Conservation (phyloP, 2,888 invertebrate species). For the Diarsia mendica region DNA sequence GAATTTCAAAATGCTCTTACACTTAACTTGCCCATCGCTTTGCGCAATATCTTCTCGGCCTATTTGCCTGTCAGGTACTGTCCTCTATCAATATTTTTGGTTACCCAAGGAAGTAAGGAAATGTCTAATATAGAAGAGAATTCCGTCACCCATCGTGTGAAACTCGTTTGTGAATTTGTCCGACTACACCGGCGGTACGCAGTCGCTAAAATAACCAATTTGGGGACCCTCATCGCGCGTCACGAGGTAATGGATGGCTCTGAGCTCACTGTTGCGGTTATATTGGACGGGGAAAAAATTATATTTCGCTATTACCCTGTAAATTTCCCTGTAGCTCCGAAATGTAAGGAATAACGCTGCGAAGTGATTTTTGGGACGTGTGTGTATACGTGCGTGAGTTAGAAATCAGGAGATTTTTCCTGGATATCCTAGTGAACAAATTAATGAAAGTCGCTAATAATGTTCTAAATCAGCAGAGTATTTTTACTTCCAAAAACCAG, state of each 20-base stretch:
- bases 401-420: constrained; percentile 9
- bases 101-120: neutral
- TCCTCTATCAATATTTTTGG: neutral
- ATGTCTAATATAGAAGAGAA: constrained; percentile 37
- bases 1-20: neutral
- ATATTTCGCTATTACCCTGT: constrained; percentile 64
- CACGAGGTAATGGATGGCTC: constrained; percentile 77
- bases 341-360: constrained; percentile 45
- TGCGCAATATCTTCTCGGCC: neutral
- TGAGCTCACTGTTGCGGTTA: constrained; percentile 67
- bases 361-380: constrained; percentile 39
- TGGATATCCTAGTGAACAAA: constrained; percentile 20
- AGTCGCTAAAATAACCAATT: constrained; percentile 77
- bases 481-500: neutral
- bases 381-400: constrained; percentile 19
- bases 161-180: constrained; percentile 64
- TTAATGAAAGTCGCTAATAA: constrained; percentile 29
- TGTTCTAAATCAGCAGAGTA: constrained; percentile 6
- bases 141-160: constrained; percentile 45
- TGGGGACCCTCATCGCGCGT: constrained; percentile 78
- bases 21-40: neutral
- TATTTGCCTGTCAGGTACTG: neutral
- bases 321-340: constrained; percentile 52
- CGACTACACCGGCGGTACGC: constrained; percentile 65
- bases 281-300: constrained; percentile 67